Evolutionary conservation across 2,888 invertebrate species (phyloP), one percentile per base, ranked within the genome.

Genomic region (Gasteruption jaculator): DNA sequence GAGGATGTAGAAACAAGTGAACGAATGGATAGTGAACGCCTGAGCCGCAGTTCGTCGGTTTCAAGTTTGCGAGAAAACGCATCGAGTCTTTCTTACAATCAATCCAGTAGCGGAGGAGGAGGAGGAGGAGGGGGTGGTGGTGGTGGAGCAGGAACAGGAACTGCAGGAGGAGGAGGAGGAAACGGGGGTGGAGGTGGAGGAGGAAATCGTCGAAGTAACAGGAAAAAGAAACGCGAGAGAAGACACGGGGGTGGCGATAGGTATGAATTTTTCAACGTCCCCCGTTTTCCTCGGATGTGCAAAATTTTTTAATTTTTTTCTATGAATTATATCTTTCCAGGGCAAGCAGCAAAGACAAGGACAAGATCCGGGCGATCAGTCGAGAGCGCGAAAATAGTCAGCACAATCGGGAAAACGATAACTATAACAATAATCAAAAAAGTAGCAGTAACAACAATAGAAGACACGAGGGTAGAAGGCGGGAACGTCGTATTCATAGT

Each of bases 1-100:
- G 79, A 79, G 61, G 80, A 80, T 61, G 78, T 80, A 12, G 79
- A 80, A 60, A 56, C 74, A 41, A 71, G 70, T 49, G 75, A 74
- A 46, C 70, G 68, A 45, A 56, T 73, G 36, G 74, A 76, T 53
- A 71, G 71, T 16, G 76, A 76, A 61, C 69, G 70, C 47, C 49
- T 74, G 48, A 76, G 77, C 16, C 72, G 77, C 43, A 77, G 77
- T 55, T 77, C 77, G 3, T 78, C 78, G 5, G 66, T 76, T 29
- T 59, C 73, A 30, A 78, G 77, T 60, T 68, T 77, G 37, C 60
- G 61, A 6, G 71, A 70, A 48, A 60, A 57, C 46, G 44, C 54
- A 33, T n/a, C n/a, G n/a, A 60, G 55, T 42, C 38, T 53, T 15
- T 49, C 57, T 2, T 54, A 53, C 29, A 54, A 49, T 53, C 56